Conservation (phyloP, 2,888 invertebrate genomes). For the Drosophila fungiperda region DNA sequence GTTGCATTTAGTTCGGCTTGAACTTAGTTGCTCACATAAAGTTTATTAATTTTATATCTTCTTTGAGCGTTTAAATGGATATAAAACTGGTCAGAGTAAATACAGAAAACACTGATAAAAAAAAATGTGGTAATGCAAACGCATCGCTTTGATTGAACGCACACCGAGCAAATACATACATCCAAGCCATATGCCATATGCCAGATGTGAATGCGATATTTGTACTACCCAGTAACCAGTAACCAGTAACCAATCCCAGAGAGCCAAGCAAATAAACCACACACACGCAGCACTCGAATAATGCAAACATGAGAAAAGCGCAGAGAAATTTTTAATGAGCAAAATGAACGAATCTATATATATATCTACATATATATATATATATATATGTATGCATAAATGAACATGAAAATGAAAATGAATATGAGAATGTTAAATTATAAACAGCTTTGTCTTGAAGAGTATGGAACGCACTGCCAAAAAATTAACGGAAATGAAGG, state of each 20-base stretch:
- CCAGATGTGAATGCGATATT: constrained; percentile 36
- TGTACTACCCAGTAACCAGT: constrained; percentile 12
- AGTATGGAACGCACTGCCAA: constrained; percentile 84
- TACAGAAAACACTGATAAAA: constrained; percentile 14
- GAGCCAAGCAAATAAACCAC: constrained; percentile 51
- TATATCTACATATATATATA: constrained; percentile 2
- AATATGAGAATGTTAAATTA: constrained; percentile 80
- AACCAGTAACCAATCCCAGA: constrained; percentile 25
- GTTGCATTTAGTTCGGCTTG: constrained; percentile 64
- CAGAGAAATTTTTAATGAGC: constrained; percentile 45
- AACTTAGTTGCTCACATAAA: constrained; percentile 76
- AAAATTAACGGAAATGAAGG: constrained; percentile 84
- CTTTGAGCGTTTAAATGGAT: constrained; percentile 66
- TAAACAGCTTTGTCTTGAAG: constrained; percentile 84
- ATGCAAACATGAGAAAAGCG: constrained; percentile 44
- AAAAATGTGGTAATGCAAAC: constrained; percentile 34
- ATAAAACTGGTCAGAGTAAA: constrained; percentile 48
- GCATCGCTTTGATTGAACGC: constrained; percentile 58
- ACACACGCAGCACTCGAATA: constrained; percentile 42
- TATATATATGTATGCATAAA: constrained; percentile 4
- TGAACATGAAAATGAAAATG: constrained; percentile 34
- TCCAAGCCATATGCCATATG: constrained; percentile 34
- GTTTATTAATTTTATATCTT: constrained; percentile 79
- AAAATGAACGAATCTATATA: constrained; percentile 25
- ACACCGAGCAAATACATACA: constrained; percentile 21